Conservation (phyloP, 2,888 invertebrate genomes). For the Drosophila phalerata region DNA sequence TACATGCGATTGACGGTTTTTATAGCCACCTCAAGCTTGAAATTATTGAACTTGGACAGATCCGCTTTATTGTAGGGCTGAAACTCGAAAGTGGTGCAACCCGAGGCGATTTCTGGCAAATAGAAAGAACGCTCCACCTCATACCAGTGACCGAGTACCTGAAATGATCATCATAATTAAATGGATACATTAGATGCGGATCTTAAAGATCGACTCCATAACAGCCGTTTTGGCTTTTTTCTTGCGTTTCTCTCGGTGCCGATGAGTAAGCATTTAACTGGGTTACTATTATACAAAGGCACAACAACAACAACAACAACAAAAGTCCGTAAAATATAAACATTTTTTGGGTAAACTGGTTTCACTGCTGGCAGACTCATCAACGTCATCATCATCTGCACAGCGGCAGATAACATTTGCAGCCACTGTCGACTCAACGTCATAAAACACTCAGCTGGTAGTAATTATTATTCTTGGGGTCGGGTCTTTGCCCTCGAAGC, state of each 20-base stretch:
- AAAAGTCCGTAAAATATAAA: slow-evolving; percentile 56
- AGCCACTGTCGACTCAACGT: slow-evolving; percentile 27
- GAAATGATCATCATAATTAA: slow-evolving; percentile 24
- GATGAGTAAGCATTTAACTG: slow-evolving; percentile 65
- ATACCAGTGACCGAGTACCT: slow-evolving; percentile 90
- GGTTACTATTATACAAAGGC: slow-evolving; percentile 63
- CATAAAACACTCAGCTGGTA: slow-evolving; percentile 37
- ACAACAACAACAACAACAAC: slow-evolving; percentile 4
- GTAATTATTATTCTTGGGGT: slow-evolving; percentile 45
- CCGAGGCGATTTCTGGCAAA: slow-evolving; percentile 89
- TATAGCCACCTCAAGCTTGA: slow-evolving; percentile 88
- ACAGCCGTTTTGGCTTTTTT: not conserved
- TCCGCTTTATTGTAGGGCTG: slow-evolving; percentile 83
- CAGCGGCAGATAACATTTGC: slow-evolving; percentile 36
- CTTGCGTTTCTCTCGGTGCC: slow-evolving; percentile 50
- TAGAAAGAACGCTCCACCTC: slow-evolving; percentile 92
- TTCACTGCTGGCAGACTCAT: slow-evolving; percentile 30
- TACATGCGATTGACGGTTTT: slow-evolving; percentile 90
- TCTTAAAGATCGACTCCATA: slow-evolving; percentile 11
- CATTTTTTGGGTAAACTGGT: slow-evolving; percentile 59
- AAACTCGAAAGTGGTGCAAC: slow-evolving; percentile 89
- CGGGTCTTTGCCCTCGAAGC: slow-evolving; percentile 61
- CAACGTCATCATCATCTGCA: slow-evolving; percentile 17
- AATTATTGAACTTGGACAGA: slow-evolving; percentile 86
- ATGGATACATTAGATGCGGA: slow-evolving; percentile 19